Percentiles rank a stretch among this genome's conserved stretches.
Conservation (phyloP, 1,140 invertebrate genomes). For the Drosophila tropicalis region DNA sequence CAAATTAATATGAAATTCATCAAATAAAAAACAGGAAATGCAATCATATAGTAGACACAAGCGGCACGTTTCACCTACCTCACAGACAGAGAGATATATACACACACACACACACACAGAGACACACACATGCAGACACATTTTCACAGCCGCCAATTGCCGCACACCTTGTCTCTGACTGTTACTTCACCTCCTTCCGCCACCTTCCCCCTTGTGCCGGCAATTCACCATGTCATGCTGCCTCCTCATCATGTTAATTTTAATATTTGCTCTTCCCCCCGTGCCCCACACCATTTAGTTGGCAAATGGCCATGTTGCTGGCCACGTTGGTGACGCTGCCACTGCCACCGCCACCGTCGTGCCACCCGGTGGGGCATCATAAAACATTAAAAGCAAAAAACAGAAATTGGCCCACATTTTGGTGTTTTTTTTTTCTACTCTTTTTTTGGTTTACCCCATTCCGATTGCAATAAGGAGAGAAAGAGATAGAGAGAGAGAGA, state of each 20-base stretch:
- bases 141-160: slow-evolving; percentile 16
- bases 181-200: too few species aligned
- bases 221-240: too few species aligned
- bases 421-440: slow-evolving; percentile 30
- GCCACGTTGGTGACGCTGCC: slow-evolving; percentile 1
- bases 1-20: slow-evolving; percentile 76
- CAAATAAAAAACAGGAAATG: slow-evolving; percentile 73
- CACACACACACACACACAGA: neutral
- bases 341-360: neutral
- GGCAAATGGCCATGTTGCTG: slow-evolving; percentile 8
- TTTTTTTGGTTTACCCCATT: neutral
- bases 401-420: slow-evolving; percentile 18
- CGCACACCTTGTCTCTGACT: slow-evolving; percentile 50
- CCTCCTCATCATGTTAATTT: slow-evolving; percentile 46
- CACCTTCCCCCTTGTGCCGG: too few species aligned
- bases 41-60: slow-evolving; percentile 24
- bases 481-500: neutral
- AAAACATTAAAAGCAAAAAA: neutral
- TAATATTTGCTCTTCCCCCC: slow-evolving; percentile 23
- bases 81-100: neutral
- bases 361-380: slow-evolving; percentile 10
- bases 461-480: neutral
- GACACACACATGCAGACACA: too few species aligned
- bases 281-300: neutral
- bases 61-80: slow-evolving; percentile 17